phyloP scores from a whole-genome alignment of 2,113 vertebrate species.

The Gnathonemus longibarbis region DNA sequence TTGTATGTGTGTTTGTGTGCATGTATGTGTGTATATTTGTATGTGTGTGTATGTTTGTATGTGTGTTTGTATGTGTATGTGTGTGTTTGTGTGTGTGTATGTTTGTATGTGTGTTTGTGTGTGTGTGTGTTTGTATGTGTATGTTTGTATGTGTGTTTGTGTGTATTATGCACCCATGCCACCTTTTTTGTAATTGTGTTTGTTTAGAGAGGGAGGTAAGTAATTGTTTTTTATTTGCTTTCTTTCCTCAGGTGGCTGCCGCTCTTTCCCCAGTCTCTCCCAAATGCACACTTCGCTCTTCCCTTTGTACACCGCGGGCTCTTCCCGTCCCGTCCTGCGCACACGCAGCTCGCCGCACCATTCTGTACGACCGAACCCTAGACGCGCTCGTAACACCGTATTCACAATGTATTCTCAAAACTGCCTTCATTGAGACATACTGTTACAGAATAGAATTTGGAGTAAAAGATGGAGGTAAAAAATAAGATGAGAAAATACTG shows the following conservation, averaged over 20 bases:
- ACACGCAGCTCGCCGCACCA: background rate
- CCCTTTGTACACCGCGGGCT: background rate
- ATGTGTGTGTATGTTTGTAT: too few species aligned
- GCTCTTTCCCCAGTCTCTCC: background rate
- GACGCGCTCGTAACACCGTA: background rate
- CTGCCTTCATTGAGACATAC: background rate
- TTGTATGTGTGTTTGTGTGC: accelerated
- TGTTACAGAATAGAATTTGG: background rate
- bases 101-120: too few species aligned
- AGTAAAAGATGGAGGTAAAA: background rate
- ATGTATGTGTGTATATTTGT: too few species aligned
- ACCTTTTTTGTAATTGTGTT: background rate
- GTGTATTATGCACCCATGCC: background rate
- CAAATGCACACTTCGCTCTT: background rate
- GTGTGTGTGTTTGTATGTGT: too few species aligned
- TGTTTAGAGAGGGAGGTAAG: background rate
- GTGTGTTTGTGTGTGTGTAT: too few species aligned
- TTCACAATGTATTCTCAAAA: background rate
- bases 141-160: too few species aligned
- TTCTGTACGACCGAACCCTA: background rate
- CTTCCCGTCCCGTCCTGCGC: background rate
- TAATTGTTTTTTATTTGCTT: background rate
- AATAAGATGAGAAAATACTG: background rate
- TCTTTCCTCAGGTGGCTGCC: background rate
- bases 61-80: too few species aligned